Evolutionary conservation across 2,113 vertebrate species (phyloP).

Genomic region (Gallinago undulata): DNA sequence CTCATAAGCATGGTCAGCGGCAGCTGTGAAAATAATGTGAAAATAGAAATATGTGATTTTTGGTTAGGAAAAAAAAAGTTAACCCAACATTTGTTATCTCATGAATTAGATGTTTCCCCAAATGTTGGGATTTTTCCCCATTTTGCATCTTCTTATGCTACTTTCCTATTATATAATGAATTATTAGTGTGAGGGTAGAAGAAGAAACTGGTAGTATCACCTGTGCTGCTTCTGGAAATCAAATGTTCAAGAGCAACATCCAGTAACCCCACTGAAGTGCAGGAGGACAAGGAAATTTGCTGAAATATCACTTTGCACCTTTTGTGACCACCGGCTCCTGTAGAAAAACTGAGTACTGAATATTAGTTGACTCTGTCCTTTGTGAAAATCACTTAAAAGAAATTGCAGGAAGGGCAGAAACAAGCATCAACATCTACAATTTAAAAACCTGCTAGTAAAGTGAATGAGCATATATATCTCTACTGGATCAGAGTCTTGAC

Average conservation of each 20-base stretch:
- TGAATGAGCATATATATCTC: neutral
- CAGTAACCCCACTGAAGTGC: neutral
- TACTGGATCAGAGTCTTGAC: neutral
- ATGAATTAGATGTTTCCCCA: neutral
- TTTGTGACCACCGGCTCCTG: neutral
- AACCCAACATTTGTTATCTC: neutral
- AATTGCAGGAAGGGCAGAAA: neutral
- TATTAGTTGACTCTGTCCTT: neutral
- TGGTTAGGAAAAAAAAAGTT: neutral
- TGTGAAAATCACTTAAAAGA: conserved; percentile 14
- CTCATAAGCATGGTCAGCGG: neutral
- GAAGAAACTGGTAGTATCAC: neutral
- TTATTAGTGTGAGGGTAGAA: neutral
- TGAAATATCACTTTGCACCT: conserved; percentile 4
- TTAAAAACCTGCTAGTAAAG: neutral
- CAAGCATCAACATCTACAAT: neutral
- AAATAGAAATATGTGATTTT: neutral
- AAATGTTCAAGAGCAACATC: neutral
- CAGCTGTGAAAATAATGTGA: neutral
- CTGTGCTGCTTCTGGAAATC: neutral
- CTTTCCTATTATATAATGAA: neutral
- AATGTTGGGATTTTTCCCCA: neutral
- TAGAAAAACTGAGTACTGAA: neutral
- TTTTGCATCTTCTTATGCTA: neutral
- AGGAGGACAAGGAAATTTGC: neutral